Percentiles rank a stretch among this genome's conserved stretches.
phyloP scores from a whole-genome alignment of 2,888 invertebrate species.

The Drosophila bunnanda region DNA sequence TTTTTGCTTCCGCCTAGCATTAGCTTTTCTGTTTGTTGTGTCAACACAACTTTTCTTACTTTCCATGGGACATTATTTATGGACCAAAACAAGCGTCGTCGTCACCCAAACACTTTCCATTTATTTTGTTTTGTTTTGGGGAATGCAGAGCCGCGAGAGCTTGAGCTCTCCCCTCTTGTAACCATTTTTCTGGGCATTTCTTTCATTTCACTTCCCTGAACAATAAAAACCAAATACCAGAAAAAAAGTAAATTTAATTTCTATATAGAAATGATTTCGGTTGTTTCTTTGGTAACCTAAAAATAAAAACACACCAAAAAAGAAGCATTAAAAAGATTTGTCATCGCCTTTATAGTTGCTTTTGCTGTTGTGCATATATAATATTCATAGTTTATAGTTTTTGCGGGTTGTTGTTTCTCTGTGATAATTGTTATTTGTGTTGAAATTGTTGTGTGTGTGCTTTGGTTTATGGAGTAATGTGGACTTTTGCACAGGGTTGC shows the following conservation, averaged over 20 bases:
- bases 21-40: neutral
- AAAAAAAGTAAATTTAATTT: conserved; percentile 35
- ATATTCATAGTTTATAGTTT: conserved; percentile 18
- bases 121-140: conserved; percentile 14
- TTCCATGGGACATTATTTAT: conserved; percentile 21
- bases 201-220: conserved; percentile 47
- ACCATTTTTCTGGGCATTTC: conserved; percentile 36
- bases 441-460: neutral
- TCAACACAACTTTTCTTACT: conserved; percentile 13
- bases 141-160: conserved; percentile 17
- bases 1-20: no score
- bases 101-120: conserved; percentile 38
- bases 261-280: conserved; percentile 18
- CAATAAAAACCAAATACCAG: conserved; percentile 27
- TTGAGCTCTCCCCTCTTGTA: conserved; percentile 2
- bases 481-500: conserved; percentile 29
- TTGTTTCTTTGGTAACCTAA: conserved; percentile 7
- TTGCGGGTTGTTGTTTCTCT: conserved; percentile 20
- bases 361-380: conserved; percentile 8
- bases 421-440: conserved; percentile 26
- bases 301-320: conserved; percentile 11
- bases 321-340: conserved; percentile 21
- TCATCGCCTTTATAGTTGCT: conserved; percentile 20
- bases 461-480: conserved; percentile 7
- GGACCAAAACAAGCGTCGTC: neutral